Evolutionary conservation across 1,140 invertebrate genomes (phyloP), one percentile per base, ranked within the genome.

Genomic region (Pachypeltis micranthus): DNA sequence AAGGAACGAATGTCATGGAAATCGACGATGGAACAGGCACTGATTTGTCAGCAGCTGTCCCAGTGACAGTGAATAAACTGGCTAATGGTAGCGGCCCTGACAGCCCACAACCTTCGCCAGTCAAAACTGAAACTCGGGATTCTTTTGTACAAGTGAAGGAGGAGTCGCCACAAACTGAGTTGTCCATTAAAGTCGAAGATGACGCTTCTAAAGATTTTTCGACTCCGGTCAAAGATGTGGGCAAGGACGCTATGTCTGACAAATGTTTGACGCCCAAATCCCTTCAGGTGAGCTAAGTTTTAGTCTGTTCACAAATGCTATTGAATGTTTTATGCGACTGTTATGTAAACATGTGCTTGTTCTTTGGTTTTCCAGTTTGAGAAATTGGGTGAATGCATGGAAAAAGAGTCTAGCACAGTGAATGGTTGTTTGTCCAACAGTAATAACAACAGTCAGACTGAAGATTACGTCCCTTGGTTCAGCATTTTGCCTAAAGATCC

Each of bases 401-500:
- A 67, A 29, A 66, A 69, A 62, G 65, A 67, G 27, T 64, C 61
- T 23, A 62, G 65, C 24, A 51, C 65, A n/a, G 39, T 60, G 34
- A 64, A 66, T 56, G 68, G 68, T 12, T 47, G 59, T 39, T 51
- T 62, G 16, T 44, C 65, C 1, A 29, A 62, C n/a, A n/a, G n/a
- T n/a, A 63, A 54, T 44, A 2, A 61, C 27, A 61, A 31, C n/a
- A 65, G 55, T 27, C n/a, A 51, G 34, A 27, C 34, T 16, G 47
- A 51, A 14, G 64, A 65, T 34, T 55, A 65, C 21, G 24, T 54
- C 0, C 64, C 60, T 25, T 84, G 82, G 81, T 85, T 85, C 67
- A 83, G 79, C 68, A 77, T 85, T 59, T 70, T 85, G 54, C 79
- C 81, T 19, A 75, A 79, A 67, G 78, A 82, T 62, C 77, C 81